Conservation (phyloP, 1,140 invertebrate species). For the Phocides pigmalion region DNA sequence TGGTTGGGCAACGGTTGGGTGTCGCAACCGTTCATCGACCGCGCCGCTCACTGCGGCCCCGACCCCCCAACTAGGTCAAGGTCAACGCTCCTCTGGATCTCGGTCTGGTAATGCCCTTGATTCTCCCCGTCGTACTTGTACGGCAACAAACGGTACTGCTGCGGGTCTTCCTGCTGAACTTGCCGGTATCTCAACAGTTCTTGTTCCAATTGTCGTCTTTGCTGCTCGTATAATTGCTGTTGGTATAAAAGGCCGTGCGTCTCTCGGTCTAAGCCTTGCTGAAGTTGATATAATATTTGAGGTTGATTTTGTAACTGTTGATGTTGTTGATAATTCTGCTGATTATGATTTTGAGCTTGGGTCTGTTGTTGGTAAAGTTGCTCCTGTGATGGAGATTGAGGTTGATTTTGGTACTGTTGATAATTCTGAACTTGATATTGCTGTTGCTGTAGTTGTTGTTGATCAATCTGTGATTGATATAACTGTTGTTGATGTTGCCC, state of each 20-base stretch:
- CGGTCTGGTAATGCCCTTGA: constrained; percentile 17
- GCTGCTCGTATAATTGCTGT: constrained; percentile 57
- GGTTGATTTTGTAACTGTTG: background rate
- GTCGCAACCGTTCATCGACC: constrained; percentile 43
- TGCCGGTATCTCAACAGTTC: constrained; percentile 42
- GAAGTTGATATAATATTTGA: constrained; percentile 2
- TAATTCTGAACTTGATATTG: constrained; percentile 40
- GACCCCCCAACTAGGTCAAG: constrained; percentile 72
- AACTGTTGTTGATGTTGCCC: constrained; percentile 29
- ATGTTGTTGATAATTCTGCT: constrained; percentile 3
- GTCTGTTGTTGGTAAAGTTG: constrained; percentile 18
- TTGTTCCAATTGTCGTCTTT: constrained; percentile 42
- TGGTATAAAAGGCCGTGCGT: constrained; percentile 53
- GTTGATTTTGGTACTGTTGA: constrained; percentile 22
- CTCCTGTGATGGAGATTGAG: constrained; percentile 5
- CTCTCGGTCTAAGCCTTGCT: constrained; percentile 38
- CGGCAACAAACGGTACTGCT: constrained; percentile 48
- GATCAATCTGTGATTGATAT: constrained; percentile 21
- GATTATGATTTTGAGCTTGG: constrained; percentile 22
- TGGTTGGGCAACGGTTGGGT: constrained; percentile 23
- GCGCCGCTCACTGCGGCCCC: constrained; percentile 50
- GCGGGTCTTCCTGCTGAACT: constrained; percentile 42
- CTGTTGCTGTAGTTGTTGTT: constrained; percentile 33
- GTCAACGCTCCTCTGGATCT: constrained; percentile 63
- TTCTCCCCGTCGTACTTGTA: constrained; percentile 25